Conservation (phyloP, 2,113 vertebrate species). For the Orycteropus afer region DNA sequence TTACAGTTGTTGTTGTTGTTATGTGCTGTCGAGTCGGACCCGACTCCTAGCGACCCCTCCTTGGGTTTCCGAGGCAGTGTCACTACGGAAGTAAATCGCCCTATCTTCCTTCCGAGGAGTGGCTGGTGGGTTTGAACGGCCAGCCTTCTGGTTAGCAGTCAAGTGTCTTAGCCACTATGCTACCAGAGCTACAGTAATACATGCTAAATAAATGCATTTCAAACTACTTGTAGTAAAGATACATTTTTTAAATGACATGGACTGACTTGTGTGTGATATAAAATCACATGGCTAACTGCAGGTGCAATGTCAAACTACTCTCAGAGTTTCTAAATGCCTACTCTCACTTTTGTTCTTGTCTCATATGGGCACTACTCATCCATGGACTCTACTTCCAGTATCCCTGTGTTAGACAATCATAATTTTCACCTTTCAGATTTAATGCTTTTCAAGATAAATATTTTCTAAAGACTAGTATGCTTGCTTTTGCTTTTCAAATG, state of each 20-base stretch:
- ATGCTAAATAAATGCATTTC: constrained; percentile 11
- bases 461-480: background rate
- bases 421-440: constrained; percentile 28
- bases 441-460: constrained; percentile 18
- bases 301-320: background rate
- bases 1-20: no score
- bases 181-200: no score
- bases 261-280: constrained; percentile 34
- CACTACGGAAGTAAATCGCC: no score
- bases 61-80: no score
- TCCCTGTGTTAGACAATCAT: background rate
- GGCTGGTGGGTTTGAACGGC: no score
- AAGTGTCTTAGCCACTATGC: no score
- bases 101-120: no score
- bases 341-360: background rate
- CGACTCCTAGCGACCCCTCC: no score
- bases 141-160: no score
- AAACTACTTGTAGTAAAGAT: constrained; percentile 31
- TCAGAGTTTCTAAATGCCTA: constrained; percentile 14
- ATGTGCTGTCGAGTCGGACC: no score
- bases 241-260: background rate
- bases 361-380: background rate
- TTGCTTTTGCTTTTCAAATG: constrained; percentile 18
- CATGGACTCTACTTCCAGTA: background rate
- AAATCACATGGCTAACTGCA: background rate